phyloP scores from a whole-genome alignment of 1,140 invertebrate genomes.

The Euglossa dilemma region DNA sequence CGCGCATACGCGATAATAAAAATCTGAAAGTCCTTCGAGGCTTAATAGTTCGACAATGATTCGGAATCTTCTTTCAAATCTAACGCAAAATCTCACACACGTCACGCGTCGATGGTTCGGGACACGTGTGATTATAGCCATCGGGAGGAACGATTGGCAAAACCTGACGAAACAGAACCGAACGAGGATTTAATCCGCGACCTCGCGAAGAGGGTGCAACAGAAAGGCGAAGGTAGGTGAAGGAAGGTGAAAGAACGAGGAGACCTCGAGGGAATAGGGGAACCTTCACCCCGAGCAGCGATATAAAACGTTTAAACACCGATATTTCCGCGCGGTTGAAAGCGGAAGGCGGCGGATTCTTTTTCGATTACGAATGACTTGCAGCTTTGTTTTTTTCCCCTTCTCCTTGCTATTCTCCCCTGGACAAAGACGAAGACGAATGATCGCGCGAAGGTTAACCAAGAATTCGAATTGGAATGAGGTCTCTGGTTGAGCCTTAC shows the following conservation, averaged over 20 bases:
- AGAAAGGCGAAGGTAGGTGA: too few relatives aligned
- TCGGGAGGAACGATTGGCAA: too few relatives aligned
- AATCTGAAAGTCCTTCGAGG: too few relatives aligned
- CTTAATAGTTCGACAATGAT: too few relatives aligned
- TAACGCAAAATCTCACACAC: too few relatives aligned
- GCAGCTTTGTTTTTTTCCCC: conserved; percentile 30
- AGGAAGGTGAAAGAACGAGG: neutral
- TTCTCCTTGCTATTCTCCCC: neutral
- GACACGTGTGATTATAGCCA: too few relatives aligned
- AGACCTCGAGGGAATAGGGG: neutral
- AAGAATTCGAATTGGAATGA: conserved; percentile 64
- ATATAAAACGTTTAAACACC: conserved; percentile 33
- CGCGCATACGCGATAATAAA: too few relatives aligned
- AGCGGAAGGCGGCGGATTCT: conserved; percentile 18
- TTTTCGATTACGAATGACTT: conserved; percentile 58
- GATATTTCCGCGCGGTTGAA: conserved; percentile 21
- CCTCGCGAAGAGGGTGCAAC: neutral
- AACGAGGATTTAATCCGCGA: neutral
- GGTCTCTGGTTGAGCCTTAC: conserved; percentile 54
- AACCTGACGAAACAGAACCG: neutral
- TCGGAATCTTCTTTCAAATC: too few relatives aligned
- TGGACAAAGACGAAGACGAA: conserved; percentile 58
- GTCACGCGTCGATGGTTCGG: too few relatives aligned
- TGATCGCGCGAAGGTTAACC: conserved; percentile 54
- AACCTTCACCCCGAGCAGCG: neutral